Percentiles rank a stretch among this genome's conserved stretches.
Evolutionary conservation across 2,888 invertebrate species (phyloP).

Genomic region (Eristalis tenax): DNA sequence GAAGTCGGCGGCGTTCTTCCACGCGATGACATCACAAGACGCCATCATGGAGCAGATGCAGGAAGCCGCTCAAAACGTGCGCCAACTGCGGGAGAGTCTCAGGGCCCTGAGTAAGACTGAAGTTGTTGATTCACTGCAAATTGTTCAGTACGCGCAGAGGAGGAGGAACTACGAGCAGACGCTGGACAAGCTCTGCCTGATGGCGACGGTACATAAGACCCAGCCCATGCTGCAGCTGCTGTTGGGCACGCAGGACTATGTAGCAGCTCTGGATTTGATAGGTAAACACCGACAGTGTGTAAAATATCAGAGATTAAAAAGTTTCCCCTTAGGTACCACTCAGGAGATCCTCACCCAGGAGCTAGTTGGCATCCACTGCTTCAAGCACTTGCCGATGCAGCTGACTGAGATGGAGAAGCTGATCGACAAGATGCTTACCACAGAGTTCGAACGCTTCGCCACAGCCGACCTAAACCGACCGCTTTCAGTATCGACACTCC

Average conservation of each 20-base stretch:
- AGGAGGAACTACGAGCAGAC: slow-evolving; percentile 86
- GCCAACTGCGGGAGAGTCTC: slow-evolving; percentile 88
- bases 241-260: slow-evolving; percentile 97
- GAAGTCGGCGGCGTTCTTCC: slow-evolving; percentile 98
- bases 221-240: slow-evolving; percentile 98
- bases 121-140: slow-evolving; percentile 90
- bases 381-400: slow-evolving; percentile 97
- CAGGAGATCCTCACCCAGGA: slow-evolving; percentile 96
- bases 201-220: slow-evolving; percentile 98
- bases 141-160: slow-evolving; percentile 87
- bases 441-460: slow-evolving; percentile 95
- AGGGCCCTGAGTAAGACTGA: slow-evolving; percentile 89
- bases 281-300: slow-evolving; percentile 79
- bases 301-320: neutral
- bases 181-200: slow-evolving; percentile 90
- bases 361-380: slow-evolving; percentile 95
- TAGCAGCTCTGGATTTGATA: slow-evolving; percentile 97
- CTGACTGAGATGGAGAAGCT: slow-evolving; percentile 96
- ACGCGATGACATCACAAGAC: slow-evolving; percentile 99
- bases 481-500: slow-evolving; percentile 81
- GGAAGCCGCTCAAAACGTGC: slow-evolving; percentile 89
- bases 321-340: slow-evolving; percentile 85
- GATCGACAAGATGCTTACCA: slow-evolving; percentile 97
- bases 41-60: slow-evolving; percentile 97
- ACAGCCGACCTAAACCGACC: slow-evolving; percentile 95